These are phyloP conservation scores for Nephrotoma guestfalica DNA, from an alignment of 2,888 invertebrate genomes.

Conservation along the genomic window DNA sequence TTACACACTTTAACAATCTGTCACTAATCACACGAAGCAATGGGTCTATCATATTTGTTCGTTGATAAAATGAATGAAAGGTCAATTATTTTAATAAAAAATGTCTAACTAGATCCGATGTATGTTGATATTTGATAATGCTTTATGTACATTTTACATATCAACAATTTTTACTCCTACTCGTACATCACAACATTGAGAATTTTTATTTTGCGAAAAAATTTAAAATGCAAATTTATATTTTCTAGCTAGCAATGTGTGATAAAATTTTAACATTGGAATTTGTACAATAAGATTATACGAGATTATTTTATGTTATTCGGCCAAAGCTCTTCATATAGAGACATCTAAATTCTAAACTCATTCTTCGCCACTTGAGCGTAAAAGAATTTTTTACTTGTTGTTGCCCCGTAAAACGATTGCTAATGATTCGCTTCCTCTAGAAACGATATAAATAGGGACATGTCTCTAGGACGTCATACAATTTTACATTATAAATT, in stretches of 20 bases:
- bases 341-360: background rate
- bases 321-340: background rate
- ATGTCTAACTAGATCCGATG: background rate
- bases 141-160: background rate
- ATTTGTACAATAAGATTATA: background rate
- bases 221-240: background rate
- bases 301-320: background rate
- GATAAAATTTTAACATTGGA: background rate
- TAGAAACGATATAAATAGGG: background rate
- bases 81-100: background rate
- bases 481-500: background rate
- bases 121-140: background rate
- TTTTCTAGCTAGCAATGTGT: background rate
- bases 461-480: background rate
- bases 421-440: background rate
- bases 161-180: background rate
- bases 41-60: too few relatives aligned
- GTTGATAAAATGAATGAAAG: too few relatives aligned
- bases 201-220: background rate
- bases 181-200: background rate
- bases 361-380: too few relatives aligned
- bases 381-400: too few relatives aligned
- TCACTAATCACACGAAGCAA: too few relatives aligned
- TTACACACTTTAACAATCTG: too few relatives aligned
- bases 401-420: background rate